phyloP scores from a whole-genome alignment of 2,113 vertebrate genomes.

The Pterocles burchelli region DNA sequence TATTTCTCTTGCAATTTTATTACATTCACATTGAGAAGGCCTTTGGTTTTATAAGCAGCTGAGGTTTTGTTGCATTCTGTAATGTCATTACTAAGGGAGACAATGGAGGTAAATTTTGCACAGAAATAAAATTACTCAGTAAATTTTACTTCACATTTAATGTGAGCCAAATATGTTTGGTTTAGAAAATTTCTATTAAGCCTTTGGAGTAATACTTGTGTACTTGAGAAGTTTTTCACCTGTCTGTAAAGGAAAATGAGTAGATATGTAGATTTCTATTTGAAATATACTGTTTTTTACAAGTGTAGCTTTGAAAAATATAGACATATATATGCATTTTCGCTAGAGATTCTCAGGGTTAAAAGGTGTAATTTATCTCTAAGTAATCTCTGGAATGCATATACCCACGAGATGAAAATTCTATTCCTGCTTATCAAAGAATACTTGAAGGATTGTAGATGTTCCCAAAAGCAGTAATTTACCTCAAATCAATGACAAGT shows the following conservation, averaged over 20 bases:
- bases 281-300: background rate
- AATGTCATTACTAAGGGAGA: background rate
- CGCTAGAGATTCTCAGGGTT: background rate
- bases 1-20: background rate
- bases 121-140: background rate
- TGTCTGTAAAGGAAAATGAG: background rate
- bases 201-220: background rate
- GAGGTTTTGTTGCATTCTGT: background rate
- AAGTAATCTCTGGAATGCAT: background rate
- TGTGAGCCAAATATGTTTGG: background rate
- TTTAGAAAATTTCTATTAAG: background rate
- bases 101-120: background rate
- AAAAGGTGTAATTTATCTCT: background rate
- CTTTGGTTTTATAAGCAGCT: background rate
- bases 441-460: background rate
- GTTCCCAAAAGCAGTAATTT: background rate
- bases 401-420: background rate
- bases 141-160: background rate
- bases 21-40: background rate
- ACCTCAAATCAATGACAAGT: background rate
- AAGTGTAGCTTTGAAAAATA: background rate
- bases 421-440: background rate
- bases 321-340: background rate
- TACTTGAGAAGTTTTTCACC: background rate
- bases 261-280: background rate